Evolutionary conservation across 2,888 invertebrate genomes (phyloP).

Genomic region (Serrognathus titanus): DNA sequence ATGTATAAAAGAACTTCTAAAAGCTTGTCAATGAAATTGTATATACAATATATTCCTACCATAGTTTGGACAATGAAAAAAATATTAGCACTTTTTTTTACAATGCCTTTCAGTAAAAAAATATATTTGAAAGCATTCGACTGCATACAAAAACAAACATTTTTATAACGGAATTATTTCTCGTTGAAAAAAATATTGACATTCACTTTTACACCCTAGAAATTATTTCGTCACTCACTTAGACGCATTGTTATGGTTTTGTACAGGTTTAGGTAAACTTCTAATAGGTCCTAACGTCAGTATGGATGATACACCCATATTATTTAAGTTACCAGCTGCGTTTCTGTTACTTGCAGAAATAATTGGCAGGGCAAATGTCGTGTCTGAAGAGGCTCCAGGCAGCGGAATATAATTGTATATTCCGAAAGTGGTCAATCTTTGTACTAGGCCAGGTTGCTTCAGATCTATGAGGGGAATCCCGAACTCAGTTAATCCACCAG

Average conservation of each 20-base stretch:
- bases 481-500: slow-evolving; percentile 59
- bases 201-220: not conserved
- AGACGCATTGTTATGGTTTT: slow-evolving; percentile 7
- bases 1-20: not conserved
- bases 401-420: slow-evolving; percentile 73
- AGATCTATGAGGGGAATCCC: slow-evolving; percentile 72
- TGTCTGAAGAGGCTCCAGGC: slow-evolving; percentile 55
- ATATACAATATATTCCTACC: not conserved
- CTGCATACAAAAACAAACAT: not conserved
- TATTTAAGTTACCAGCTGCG: slow-evolving; percentile 52
- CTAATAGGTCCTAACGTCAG: slow-evolving; percentile 69
- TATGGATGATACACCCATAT: slow-evolving; percentile 67
- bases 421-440: slow-evolving; percentile 62
- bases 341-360: slow-evolving; percentile 39
- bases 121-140: not conserved
- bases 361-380: slow-evolving; percentile 71
- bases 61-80: not conserved
- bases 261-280: slow-evolving; percentile 32
- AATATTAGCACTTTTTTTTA: not conserved
- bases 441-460: slow-evolving; percentile 63
- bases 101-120: not conserved
- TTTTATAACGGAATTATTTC: not conserved
- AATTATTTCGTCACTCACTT: not conserved
- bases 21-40: no score
- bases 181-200: not conserved